Conservation (phyloP, 2,888 invertebrate genomes). For the Meta bourneti region DNA sequence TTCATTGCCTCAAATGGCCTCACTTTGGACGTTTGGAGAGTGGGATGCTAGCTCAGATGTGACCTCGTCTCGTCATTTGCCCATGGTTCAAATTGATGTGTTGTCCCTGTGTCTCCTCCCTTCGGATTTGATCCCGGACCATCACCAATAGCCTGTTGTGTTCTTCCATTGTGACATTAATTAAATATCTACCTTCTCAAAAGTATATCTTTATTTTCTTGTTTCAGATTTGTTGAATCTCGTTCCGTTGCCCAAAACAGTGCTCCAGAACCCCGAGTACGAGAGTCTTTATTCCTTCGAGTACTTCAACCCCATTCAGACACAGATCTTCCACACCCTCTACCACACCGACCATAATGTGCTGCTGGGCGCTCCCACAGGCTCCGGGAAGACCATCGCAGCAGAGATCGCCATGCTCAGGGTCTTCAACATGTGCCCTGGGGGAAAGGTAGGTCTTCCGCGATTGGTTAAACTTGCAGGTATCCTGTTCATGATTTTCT, state of each 20-base stretch:
- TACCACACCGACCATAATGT: conserved; percentile 97
- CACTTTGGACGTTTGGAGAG: too few relatives aligned
- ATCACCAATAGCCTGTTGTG: too few relatives aligned
- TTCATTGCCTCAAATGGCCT: too few relatives aligned
- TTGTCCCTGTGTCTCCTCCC: too few relatives aligned
- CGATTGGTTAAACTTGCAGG: neutral
- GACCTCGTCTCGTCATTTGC: too few relatives aligned
- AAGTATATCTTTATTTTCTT: neutral
- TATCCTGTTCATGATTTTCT: neutral
- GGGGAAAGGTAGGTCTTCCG: conserved; percentile 80
- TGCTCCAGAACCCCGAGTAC: conserved; percentile 88
- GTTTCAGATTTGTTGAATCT: conserved; percentile 90
- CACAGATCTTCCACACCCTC: conserved; percentile 97
- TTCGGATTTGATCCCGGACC: too few relatives aligned
- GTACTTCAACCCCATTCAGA: conserved; percentile 99
- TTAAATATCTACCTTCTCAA: too few relatives aligned
- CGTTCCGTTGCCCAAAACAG: conserved; percentile 92
- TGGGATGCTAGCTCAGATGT: too few relatives aligned
- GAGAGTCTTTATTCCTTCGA: conserved; percentile 93
- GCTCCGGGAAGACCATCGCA: conserved; percentile 98
- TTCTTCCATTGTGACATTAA: too few relatives aligned
- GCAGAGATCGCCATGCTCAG: conserved; percentile 98
- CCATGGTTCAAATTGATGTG: too few relatives aligned
- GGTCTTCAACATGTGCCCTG: conserved; percentile 90
- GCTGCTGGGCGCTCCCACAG: conserved; percentile 96